These are phyloP conservation scores for Bacillus rossius DNA, from an alignment of 1,140 invertebrate species.

Conservation along the genomic window DNA sequence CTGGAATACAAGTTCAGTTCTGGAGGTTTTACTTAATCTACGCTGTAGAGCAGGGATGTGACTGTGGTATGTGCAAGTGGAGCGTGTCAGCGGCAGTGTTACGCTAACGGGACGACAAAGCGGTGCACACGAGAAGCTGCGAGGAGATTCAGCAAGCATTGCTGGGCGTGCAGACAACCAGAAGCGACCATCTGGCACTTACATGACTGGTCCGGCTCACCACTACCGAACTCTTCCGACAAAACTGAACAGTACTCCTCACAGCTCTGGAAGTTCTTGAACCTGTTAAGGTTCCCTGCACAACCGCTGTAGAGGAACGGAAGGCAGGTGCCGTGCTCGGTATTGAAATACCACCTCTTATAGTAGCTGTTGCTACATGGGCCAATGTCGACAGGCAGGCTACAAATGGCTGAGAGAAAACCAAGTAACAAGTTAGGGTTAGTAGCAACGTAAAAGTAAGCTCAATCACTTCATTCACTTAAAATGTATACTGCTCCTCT, in stretches of 20 bases:
- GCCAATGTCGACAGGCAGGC: constrained; percentile 59
- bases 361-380: constrained; percentile 57
- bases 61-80: no score
- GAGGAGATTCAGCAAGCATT: neutral
- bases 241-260: constrained; percentile 50
- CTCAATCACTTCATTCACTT: no score
- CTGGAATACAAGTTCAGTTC: no score
- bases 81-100: neutral
- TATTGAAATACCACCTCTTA: constrained; percentile 78
- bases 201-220: neutral
- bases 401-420: constrained; percentile 51
- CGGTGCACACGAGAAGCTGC: no score
- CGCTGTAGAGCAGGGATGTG: no score
- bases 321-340: constrained; percentile 60
- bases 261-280: constrained; percentile 65
- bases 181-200: constrained; percentile 1
- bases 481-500: no score
- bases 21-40: no score
- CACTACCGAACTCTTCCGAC: constrained; percentile 25
- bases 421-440: neutral
- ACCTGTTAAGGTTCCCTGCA: constrained; percentile 73
- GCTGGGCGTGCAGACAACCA: constrained; percentile 1
- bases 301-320: constrained; percentile 76
- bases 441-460: no score
- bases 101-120: neutral